These are phyloP conservation scores for Euclidia mi DNA, from an alignment of 2,888 invertebrate genomes.

Conservation along the genomic window DNA sequence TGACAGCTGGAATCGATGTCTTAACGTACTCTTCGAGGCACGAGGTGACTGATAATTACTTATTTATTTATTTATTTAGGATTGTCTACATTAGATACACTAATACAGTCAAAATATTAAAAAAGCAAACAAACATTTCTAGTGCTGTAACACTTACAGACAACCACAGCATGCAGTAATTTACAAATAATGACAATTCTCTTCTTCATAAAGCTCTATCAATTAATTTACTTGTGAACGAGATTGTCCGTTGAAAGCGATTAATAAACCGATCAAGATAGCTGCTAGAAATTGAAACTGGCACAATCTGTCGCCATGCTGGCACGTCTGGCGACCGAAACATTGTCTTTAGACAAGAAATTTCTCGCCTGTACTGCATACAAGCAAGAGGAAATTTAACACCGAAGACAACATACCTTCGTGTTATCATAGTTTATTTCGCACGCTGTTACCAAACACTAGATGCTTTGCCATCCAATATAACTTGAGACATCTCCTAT, in stretches of 20 bases:
- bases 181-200: no score
- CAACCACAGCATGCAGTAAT: no score
- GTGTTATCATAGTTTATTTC: slow-evolving; percentile 85
- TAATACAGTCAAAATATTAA: no score
- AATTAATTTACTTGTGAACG: slow-evolving; percentile 30
- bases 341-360: slow-evolving; percentile 43
- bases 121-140: no score
- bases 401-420: slow-evolving; percentile 74
- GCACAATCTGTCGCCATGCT: slow-evolving; percentile 27
- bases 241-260: slow-evolving; percentile 24
- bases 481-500: slow-evolving; percentile 54
- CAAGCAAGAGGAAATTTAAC: slow-evolving; percentile 71
- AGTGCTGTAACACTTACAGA: no score
- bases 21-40: no score
- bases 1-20: no score
- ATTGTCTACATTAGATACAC: no score
- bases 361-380: slow-evolving; percentile 40
- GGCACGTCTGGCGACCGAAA: slow-evolving; percentile 34
- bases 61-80: no score
- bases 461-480: slow-evolving; percentile 62
- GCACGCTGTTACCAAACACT: slow-evolving; percentile 78
- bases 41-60: no score
- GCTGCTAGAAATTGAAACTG: slow-evolving; percentile 25
- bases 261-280: slow-evolving; percentile 33
- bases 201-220: slow-evolving; percentile 28